Base-by-base conservation (phyloP, 1,140 invertebrate species). In the Zaprionus capensis region DNA sequence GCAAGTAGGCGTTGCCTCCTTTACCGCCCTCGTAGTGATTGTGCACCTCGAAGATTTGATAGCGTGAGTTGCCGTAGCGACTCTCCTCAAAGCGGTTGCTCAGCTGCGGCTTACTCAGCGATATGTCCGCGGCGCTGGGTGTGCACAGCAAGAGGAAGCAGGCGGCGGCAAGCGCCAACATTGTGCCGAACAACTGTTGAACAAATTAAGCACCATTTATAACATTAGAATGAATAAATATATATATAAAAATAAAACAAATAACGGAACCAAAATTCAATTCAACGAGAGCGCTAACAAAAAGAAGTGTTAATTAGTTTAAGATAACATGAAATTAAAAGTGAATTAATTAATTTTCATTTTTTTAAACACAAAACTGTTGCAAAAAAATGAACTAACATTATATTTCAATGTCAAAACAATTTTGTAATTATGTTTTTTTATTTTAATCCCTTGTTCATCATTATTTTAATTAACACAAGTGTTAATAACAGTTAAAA, bases 1-100 rank as follows among this genome's bases (percentile, higher is more conserved):
- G 85, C 67, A 90, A 41, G 41, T 90, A 81, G 34, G 72, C 66
- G 28, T 70, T 63, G 9, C 44, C 62, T 28, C n/a, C 41, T 17
- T 46, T 46, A 7, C 77, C 81, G 63, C 64, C 80, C 49, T 75
- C 62, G 26, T 91, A 85, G 12, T 91, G 84, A 58, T 91, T 91
- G 72, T 91, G 90, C 28, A 91, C 90, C 81, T 91, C 90, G 22
- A 90, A 91, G 31, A 91, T 84, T 57, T 91, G 90, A 59, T 91
- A 91, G 55, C 78, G 78, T 2, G 86, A 91, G 36, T 86, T 80
- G 38, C 66, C 86, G 31, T 86, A 91, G 46, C 56, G 85, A 34
- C 81, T 78, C 66, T 91, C 88, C 77, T 91, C 77, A 49, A 91
- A 91, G 22, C 74, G 72, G 17, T 46, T 46, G 17, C 65, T 62